A percentile compares a stretch with the other conserved stretches of the same genome.
These are phyloP conservation scores for Vulpes vulpes DNA, from an alignment of 2,113 vertebrate species.

Conservation along the genomic window DNA sequence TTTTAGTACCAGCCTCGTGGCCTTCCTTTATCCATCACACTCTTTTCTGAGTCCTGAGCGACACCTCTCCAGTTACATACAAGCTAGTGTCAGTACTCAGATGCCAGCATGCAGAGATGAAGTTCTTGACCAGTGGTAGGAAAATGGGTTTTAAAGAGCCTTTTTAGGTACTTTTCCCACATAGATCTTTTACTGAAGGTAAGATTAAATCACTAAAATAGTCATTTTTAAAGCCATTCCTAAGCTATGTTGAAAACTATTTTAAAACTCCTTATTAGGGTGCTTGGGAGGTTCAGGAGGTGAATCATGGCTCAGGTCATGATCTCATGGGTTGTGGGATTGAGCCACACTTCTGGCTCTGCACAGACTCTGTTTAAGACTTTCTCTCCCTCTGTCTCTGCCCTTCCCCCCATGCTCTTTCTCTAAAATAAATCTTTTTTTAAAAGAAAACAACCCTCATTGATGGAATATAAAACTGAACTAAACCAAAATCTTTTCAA, in stretches of 20 bases:
- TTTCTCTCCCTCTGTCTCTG: not conserved
- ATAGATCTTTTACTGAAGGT: not conserved
- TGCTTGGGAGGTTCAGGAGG: not conserved
- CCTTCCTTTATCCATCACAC: not conserved
- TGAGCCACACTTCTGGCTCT: not conserved
- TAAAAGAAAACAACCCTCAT: not conserved
- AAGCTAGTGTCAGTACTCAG: not conserved
- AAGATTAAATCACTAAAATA: constrained; percentile 15
- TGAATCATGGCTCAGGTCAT: not conserved
- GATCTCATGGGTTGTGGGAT: not conserved
- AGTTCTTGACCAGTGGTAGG: not conserved
- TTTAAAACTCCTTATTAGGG: not conserved
- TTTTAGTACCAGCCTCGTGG: not conserved
- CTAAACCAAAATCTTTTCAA: not conserved
- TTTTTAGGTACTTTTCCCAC: not conserved
- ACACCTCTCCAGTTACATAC: not conserved
- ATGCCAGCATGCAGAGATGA: not conserved
- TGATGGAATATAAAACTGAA: not conserved
- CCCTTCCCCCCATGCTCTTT: not conserved
- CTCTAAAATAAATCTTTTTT: not conserved
- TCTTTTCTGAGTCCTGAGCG: not conserved
- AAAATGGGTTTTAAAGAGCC: not conserved
- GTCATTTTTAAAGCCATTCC: not conserved
- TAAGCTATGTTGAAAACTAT: not conserved
- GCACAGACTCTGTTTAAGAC: not conserved